Conservation (phyloP, 1,140 invertebrate genomes). For the Drosophila prosaltans region DNA sequence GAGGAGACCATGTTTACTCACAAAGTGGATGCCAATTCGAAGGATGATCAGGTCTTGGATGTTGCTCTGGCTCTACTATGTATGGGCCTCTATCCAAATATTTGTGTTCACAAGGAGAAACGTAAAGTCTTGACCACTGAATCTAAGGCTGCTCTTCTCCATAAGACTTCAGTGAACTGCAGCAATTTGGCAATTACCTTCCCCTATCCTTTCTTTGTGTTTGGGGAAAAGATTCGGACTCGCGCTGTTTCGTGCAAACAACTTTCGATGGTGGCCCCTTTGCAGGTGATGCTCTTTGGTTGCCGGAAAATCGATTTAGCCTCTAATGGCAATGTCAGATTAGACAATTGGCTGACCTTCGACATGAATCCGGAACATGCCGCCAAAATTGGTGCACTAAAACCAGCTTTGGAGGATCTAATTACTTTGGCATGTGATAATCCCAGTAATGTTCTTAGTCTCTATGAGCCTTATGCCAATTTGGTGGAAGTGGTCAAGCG, state of each 20-base stretch:
- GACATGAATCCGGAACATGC: constrained; percentile 91
- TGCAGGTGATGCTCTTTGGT: constrained; percentile 96
- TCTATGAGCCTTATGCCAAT: constrained; percentile 85
- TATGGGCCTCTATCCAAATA: constrained; percentile 97
- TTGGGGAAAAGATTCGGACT: constrained; percentile 98
- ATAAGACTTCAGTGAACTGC: constrained; percentile 99
- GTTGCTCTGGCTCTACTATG: constrained; percentile 93
- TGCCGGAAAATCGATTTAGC: constrained; percentile 92
- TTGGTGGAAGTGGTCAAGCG: constrained; percentile 87
- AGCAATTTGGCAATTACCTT: constrained; percentile 92
- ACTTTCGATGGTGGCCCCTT: constrained; percentile 97
- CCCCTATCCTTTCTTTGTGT: constrained; percentile 97
- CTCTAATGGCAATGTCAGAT: constrained; percentile 88
- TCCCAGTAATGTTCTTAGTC: constrained; percentile 88
- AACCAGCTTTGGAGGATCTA: constrained; percentile 93
- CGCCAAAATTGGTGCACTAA: constrained; percentile 91
- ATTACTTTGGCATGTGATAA: constrained; percentile 90
- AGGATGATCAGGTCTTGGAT: constrained; percentile 92
- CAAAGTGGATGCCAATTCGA: constrained; percentile 88
- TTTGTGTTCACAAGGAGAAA: constrained; percentile 97
- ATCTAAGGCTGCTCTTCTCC: constrained; percentile 95
- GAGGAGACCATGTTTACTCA: constrained; percentile 92
- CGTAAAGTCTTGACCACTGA: constrained; percentile 98
- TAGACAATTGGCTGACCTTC: constrained; percentile 97
- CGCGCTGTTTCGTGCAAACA: constrained; percentile 98